Conservation (phyloP, 2,888 invertebrate species). For the Nymphalis c-album region DNA sequence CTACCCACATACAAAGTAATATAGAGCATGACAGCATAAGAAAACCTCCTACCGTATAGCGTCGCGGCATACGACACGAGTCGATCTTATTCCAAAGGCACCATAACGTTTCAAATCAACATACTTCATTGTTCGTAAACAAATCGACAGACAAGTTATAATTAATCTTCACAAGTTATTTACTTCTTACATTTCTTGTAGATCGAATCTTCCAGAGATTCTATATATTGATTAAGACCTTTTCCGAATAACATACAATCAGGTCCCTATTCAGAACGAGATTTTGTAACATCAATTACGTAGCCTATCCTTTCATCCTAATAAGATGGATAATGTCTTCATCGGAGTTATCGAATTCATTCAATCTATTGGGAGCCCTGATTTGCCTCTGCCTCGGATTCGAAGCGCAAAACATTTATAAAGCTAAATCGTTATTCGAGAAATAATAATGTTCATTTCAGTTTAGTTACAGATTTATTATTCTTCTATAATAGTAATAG, state of each 20-base stretch:
- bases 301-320: conserved; percentile 38
- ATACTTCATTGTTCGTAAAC: conserved; percentile 1
- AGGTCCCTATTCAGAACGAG: conserved; percentile 23
- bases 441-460: neutral
- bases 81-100: too few species aligned
- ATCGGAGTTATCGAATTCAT: conserved; percentile 48
- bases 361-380: conserved; percentile 48
- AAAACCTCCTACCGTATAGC: too few species aligned
- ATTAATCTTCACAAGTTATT: conserved; percentile 3
- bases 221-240: conserved; percentile 22
- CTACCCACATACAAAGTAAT: too few species aligned
- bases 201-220: conserved; percentile 17
- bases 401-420: conserved; percentile 60
- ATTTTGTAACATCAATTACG: conserved; percentile 37
- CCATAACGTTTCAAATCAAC: neutral
- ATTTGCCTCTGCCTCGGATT: conserved; percentile 46
- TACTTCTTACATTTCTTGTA: conserved; percentile 6
- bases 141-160: neutral
- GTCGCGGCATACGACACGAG: too few species aligned
- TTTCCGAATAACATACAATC: conserved; percentile 23
- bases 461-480: too few species aligned
- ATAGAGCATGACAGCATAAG: too few species aligned
- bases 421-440: conserved; percentile 51
- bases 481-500: too few species aligned
- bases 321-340: conserved; percentile 44